Percentiles rank a stretch among this genome's conserved stretches.
phyloP scores from a whole-genome alignment of 2,888 invertebrate genomes.

The Fissipunctia ypsillon region DNA sequence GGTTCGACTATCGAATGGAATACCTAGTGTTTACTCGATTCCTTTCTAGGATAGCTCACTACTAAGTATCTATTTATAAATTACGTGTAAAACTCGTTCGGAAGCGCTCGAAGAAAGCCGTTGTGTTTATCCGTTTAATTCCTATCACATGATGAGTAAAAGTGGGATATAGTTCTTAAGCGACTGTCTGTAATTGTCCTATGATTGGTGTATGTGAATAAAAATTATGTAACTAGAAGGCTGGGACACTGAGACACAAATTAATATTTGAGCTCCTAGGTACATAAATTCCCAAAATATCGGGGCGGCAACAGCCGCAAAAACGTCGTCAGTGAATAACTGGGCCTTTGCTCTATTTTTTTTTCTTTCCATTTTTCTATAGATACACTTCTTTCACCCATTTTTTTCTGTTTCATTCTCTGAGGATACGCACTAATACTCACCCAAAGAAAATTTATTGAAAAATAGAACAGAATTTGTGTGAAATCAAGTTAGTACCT shows the following conservation, averaged over 20 bases:
- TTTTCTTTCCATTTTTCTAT: not conserved
- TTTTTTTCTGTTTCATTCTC: not conserved
- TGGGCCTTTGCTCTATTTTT: not conserved
- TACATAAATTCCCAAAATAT: not conserved
- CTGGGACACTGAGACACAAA: not conserved
- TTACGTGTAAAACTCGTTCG: conserved; percentile 39
- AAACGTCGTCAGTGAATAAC: too few relatives aligned
- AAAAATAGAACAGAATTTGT: not conserved
- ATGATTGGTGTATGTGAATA: conserved; percentile 8
- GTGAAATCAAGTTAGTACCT: too few relatives aligned
- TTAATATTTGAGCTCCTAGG: not conserved
- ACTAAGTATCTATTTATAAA: conserved; percentile 29
- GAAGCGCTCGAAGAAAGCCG: conserved; percentile 44
- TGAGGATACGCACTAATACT: not conserved
- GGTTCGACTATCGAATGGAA: conserved; percentile 9
- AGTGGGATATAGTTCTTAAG: conserved; percentile 20
- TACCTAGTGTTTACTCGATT: conserved; percentile 16
- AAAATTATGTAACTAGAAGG: not conserved
- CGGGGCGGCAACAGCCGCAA: too few relatives aligned
- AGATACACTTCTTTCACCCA: not conserved
- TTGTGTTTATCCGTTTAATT: conserved; percentile 44
- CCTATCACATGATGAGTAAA: conserved; percentile 37
- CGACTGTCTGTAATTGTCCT: conserved; percentile 16
- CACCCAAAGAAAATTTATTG: not conserved
- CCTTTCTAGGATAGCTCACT: conserved; percentile 22